A percentile compares a stretch with the other conserved stretches of the same genome.
Conservation (phyloP, 2,113 vertebrate species). For the Oncorhynchus mykiss region DNA sequence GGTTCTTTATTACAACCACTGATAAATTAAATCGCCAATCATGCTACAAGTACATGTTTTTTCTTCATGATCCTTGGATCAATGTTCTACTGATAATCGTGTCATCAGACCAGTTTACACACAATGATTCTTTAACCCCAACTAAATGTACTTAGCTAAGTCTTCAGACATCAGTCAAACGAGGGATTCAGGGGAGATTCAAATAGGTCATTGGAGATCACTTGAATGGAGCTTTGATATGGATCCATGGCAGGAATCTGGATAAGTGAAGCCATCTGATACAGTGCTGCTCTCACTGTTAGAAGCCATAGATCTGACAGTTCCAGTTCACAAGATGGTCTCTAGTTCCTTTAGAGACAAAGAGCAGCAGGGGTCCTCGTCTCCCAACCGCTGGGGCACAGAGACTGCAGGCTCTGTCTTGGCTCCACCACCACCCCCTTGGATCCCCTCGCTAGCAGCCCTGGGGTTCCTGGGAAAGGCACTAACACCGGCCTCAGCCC, state of each 20-base stretch:
- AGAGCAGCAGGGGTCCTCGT: slow-evolving; percentile 40
- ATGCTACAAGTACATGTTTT: background rate
- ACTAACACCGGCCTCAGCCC: background rate
- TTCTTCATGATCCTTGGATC: too few relatives aligned
- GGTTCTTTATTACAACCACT: background rate
- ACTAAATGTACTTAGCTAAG: too few relatives aligned
- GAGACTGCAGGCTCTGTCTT: slow-evolving; percentile 2
- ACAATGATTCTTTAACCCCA: too few relatives aligned
- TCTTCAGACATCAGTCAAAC: too few relatives aligned
- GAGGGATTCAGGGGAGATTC: too few relatives aligned
- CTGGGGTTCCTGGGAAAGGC: too few relatives aligned
- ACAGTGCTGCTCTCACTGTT: background rate
- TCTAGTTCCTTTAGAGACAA: slow-evolving; percentile 66
- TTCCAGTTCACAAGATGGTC: slow-evolving; percentile 63
- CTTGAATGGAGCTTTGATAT: too few relatives aligned
- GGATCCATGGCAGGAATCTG: too few relatives aligned
- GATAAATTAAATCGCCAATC: background rate
- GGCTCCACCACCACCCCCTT: slow-evolving; percentile 11
- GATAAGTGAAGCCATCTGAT: background rate
- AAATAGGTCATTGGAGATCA: too few relatives aligned
- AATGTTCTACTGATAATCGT: too few relatives aligned
- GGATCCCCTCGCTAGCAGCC: slow-evolving; percentile 1
- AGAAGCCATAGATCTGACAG: background rate
- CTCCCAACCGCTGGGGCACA: too few relatives aligned
- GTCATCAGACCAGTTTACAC: too few relatives aligned